These are phyloP conservation scores for Sterrhoptilus dennistouni DNA, from an alignment of 2,113 vertebrate species.

Conservation along the genomic window DNA sequence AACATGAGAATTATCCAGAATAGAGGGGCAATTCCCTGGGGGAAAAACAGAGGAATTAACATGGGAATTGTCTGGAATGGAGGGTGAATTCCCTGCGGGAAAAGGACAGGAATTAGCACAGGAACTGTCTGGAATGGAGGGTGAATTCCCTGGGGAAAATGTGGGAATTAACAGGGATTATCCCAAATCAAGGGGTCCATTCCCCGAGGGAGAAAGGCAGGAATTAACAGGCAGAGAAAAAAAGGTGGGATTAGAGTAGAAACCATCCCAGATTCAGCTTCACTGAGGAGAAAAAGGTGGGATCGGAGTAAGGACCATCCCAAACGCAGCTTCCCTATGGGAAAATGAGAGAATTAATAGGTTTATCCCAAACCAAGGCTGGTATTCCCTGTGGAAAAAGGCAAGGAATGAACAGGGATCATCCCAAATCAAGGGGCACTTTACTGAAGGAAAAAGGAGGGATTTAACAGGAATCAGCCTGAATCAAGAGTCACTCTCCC, in stretches of 20 bases:
- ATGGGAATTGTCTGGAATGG: not conserved
- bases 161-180: too few species aligned
- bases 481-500: accelerated
- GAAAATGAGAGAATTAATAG: not conserved
- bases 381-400: not conserved
- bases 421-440: accelerated
- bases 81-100: too few species aligned
- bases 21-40: too few species aligned
- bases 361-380: not conserved
- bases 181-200: accelerated
- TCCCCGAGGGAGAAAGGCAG: accelerated
- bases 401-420: not conserved
- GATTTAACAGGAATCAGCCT: not conserved
- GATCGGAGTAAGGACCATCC: not conserved
- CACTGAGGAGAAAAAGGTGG: not conserved
- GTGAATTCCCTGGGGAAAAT: too few species aligned
- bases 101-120: not conserved
- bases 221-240: too few species aligned
- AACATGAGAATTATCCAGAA: not conserved
- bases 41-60: not conserved
- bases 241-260: too few species aligned
- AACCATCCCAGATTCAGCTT: too few species aligned
- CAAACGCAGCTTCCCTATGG: not conserved
- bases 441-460: not conserved
- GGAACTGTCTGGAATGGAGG: not conserved